phyloP scores from a whole-genome alignment of 2,888 invertebrate species.

The Ormia ochracea region DNA sequence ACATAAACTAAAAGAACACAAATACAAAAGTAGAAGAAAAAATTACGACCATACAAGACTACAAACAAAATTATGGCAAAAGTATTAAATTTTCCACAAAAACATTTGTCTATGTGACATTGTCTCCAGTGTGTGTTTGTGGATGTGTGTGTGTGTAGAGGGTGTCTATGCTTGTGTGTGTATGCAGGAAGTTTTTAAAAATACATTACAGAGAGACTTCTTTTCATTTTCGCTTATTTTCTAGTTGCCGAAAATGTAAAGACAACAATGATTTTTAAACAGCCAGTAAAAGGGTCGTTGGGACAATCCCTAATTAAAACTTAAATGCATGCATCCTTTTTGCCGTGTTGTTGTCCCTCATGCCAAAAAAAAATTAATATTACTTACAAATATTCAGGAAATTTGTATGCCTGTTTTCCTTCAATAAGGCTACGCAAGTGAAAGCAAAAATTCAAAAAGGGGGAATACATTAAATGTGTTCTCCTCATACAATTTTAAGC shows the following conservation, averaged over 20 bases:
- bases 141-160: neutral
- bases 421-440: constrained; percentile 17
- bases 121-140: neutral
- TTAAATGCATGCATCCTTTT: constrained; percentile 41
- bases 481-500: constrained; percentile 11
- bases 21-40: neutral
- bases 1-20: constrained; percentile 13
- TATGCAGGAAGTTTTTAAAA: constrained; percentile 21
- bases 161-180: constrained; percentile 7
- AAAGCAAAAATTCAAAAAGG: neutral
- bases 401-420: neutral
- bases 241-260: constrained; percentile 9
- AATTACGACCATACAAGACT: neutral
- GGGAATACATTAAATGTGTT: neutral
- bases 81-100: neutral
- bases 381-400: constrained; percentile 7
- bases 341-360: constrained; percentile 5
- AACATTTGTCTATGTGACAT: constrained; percentile 14
- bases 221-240: constrained; percentile 36
- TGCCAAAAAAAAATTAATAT: constrained; percentile 33
- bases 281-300: constrained; percentile 41
- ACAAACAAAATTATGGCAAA: constrained; percentile 13
- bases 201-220: constrained; percentile 38
- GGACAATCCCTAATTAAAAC: constrained; percentile 55
- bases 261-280: neutral